Evolutionary conservation across 2,888 invertebrate genomes (phyloP).

Genomic region (Drosophila picticornis): DNA sequence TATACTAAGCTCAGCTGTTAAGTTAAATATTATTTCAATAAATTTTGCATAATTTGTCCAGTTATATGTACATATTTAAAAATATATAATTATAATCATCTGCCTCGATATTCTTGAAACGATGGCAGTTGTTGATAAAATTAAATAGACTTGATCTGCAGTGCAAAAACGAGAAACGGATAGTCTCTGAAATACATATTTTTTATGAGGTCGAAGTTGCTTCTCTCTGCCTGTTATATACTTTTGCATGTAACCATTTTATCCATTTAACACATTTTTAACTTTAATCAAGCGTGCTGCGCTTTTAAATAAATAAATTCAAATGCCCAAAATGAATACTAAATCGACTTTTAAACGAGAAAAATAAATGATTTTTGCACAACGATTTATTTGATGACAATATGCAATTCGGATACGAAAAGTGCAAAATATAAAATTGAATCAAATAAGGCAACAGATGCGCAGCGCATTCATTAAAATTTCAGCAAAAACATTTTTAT

Average conservation of each 20-base stretch:
- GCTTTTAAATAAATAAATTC: constrained; percentile 30
- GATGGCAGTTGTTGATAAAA: not conserved
- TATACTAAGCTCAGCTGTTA: not conserved
- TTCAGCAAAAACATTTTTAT: constrained; percentile 6
- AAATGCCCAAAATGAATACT: not conserved
- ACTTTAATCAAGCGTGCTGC: constrained; percentile 6
- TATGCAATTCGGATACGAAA: constrained; percentile 19
- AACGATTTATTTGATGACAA: constrained; percentile 26
- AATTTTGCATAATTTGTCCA: no score
- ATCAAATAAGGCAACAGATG: not conserved
- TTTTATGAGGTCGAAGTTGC: no score
- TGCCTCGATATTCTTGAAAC: not conserved
- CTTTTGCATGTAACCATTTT: not conserved
- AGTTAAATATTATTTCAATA: no score
- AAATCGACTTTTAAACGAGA: not conserved
- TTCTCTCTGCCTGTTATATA: not conserved
- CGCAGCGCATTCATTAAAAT: constrained; percentile 55
- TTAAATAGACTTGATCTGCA: not conserved
- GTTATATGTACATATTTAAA: no score
- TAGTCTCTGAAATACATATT: not conserved
- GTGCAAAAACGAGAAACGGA: not conserved
- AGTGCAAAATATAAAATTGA: constrained; percentile 23
- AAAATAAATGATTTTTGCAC: constrained; percentile 1
- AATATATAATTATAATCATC: no score
- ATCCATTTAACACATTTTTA: not conserved